Percentiles rank a stretch among this genome's conserved stretches.
Evolutionary conservation across 1,140 invertebrate species (phyloP).

Genomic region (Ips typographus): DNA sequence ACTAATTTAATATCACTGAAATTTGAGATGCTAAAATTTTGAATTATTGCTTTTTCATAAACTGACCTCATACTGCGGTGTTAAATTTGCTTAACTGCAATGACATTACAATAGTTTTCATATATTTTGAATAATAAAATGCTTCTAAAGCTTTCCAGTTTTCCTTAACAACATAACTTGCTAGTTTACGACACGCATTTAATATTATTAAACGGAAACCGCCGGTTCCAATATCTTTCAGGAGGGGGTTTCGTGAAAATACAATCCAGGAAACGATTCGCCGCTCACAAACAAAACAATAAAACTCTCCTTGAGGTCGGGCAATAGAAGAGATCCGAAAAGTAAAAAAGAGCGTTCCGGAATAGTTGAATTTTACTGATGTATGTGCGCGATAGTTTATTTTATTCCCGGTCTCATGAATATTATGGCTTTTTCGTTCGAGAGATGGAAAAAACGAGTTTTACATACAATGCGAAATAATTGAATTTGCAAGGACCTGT

Average conservation of each 20-base stretch:
- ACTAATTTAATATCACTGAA: no score
- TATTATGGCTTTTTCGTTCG: background rate
- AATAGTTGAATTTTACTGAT: background rate
- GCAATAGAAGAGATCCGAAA: conserved; percentile 1
- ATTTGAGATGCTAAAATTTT: no score
- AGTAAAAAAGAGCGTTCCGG: background rate
- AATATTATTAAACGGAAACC: background rate
- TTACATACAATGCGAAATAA: background rate
- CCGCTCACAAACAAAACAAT: conserved; percentile 3
- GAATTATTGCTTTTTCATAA: no score
- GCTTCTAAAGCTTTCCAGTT: no score
- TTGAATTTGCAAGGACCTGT: background rate
- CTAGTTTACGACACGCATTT: background rate
- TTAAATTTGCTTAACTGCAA: no score
- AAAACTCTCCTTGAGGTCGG: background rate
- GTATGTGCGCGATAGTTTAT: background rate
- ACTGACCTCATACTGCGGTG: no score
- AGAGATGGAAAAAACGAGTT: background rate
- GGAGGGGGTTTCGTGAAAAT: background rate
- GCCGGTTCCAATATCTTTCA: background rate
- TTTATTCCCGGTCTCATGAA: conserved; percentile 1
- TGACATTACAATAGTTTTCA: no score
- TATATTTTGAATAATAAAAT: no score
- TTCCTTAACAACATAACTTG: no score
- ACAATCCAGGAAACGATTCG: conserved; percentile 1